phyloP scores from a whole-genome alignment of 2,797 vertebrate genomes.

The Gymnoscopelus braueri region DNA sequence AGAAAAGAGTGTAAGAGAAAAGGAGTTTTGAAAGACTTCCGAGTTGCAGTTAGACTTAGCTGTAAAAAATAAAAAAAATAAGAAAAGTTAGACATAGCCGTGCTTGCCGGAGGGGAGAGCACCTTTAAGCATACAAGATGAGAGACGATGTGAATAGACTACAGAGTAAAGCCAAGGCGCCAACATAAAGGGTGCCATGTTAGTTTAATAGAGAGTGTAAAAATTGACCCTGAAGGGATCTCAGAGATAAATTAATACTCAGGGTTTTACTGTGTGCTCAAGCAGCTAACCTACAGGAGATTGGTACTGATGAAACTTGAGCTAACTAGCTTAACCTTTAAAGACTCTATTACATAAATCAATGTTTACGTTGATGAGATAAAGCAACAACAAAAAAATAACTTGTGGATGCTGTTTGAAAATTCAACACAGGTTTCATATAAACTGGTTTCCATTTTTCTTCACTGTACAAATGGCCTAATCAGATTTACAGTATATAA shows the following conservation, averaged over 20 bases:
- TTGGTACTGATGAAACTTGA: constrained; percentile 49
- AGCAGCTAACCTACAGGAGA: constrained; percentile 67
- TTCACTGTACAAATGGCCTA: constrained; percentile 15
- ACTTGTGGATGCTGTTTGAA: constrained; percentile 37
- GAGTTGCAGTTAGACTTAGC: constrained; percentile 70
- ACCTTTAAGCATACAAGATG: constrained; percentile 80
- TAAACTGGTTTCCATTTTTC: constrained; percentile 34
- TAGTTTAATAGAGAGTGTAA: too few relatives aligned
- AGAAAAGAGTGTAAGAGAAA: constrained; percentile 38
- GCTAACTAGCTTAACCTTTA: too few relatives aligned
- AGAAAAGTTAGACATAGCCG: constrained; percentile 65
- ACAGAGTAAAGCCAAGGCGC: constrained; percentile 75
- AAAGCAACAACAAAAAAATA: constrained; percentile 14
- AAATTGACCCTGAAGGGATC: too few relatives aligned
- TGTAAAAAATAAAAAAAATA: too few relatives aligned
- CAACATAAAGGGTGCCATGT: constrained; percentile 62
- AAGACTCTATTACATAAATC: too few relatives aligned
- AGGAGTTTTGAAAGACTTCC: constrained; percentile 77
- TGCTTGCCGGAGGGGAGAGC: constrained; percentile 81
- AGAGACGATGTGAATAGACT: constrained; percentile 75
- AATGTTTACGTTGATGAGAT: too few relatives aligned
- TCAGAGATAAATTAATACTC: too few relatives aligned
- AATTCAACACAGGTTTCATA: constrained; percentile 47
- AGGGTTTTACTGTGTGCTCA: constrained; percentile 28
- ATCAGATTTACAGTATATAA: constrained; percentile 43